A percentile compares a stretch with the other conserved stretches of the same genome.
Conservation (phyloP, 2,888 invertebrate genomes). For the Thymelicus lineola region DNA sequence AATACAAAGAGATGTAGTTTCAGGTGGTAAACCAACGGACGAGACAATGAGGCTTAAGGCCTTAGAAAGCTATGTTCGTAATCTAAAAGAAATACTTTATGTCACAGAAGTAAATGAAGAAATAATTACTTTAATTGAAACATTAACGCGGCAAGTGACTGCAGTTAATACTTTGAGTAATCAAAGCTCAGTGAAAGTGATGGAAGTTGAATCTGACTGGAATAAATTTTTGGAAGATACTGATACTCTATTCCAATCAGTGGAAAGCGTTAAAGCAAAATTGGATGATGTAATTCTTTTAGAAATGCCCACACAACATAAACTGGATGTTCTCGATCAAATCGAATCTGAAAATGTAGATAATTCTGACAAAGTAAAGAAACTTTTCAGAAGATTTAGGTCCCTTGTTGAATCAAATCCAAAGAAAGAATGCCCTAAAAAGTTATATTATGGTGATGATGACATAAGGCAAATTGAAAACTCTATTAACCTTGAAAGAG, state of each 20-base stretch:
- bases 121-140: constrained; percentile 86
- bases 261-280: constrained; percentile 77
- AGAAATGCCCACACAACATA: constrained; percentile 88
- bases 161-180: constrained; percentile 88
- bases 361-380: constrained; percentile 85
- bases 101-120: constrained; percentile 88
- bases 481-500: constrained; percentile 88
- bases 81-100: constrained; percentile 88
- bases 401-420: constrained; percentile 89
- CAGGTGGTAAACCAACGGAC: constrained; percentile 56
- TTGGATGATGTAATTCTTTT: constrained; percentile 85
- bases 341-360: constrained; percentile 88
- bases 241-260: constrained; percentile 82
- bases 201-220: constrained; percentile 88
- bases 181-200: constrained; percentile 70
- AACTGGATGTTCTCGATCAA: constrained; percentile 88
- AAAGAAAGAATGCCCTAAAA: constrained; percentile 88
- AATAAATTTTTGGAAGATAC: constrained; percentile 88
- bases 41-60: constrained; percentile 64
- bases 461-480: constrained; percentile 89
- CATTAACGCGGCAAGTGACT: constrained; percentile 87
- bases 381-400: constrained; percentile 87
- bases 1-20: constrained; percentile 80
- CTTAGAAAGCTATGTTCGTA: constrained; percentile 84
- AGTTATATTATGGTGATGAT: constrained; percentile 88